phyloP scores from a whole-genome alignment of 1,140 invertebrate species.

The Augochlora pura region DNA sequence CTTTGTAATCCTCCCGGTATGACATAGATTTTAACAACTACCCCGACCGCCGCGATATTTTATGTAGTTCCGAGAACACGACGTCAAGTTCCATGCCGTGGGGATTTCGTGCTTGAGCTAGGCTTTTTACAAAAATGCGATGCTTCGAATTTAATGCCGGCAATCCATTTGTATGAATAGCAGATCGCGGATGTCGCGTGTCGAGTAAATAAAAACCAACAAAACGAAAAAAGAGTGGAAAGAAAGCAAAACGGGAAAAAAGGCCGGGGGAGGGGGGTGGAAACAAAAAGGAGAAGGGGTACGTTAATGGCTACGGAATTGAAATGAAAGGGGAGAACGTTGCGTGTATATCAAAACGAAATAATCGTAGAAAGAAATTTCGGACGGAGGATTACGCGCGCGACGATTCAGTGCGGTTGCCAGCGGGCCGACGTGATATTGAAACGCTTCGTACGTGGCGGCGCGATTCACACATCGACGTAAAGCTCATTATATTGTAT shows the following conservation, averaged over 20 bases:
- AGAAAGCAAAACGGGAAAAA: background rate
- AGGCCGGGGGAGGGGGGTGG: too few species aligned
- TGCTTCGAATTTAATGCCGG: slow-evolving; percentile 5
- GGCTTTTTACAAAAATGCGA: slow-evolving; percentile 28
- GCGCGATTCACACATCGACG: background rate
- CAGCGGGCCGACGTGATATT: background rate
- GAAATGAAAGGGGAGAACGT: too few species aligned
- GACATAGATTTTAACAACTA: slow-evolving; percentile 50
- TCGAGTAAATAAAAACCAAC: background rate
- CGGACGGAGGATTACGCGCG: background rate
- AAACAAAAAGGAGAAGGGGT: too few species aligned
- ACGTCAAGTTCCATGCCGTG: slow-evolving; percentile 32
- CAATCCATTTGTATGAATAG: background rate
- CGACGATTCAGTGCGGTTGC: background rate
- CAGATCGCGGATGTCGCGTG: background rate
- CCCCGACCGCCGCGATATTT: slow-evolving; percentile 27
- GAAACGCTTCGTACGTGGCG: background rate
- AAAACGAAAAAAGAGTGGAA: background rate
- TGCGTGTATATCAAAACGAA: background rate
- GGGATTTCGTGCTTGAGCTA: slow-evolving; percentile 20
- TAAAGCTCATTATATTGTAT: background rate
- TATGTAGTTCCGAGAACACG: slow-evolving; percentile 32
- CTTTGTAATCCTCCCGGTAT: slow-evolving; percentile 40
- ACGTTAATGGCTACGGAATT: too few species aligned
- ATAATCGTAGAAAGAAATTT: background rate